Percentiles rank a stretch among this genome's conserved stretches.
phyloP scores from a whole-genome alignment of 2,113 vertebrate genomes.

The Dicrurus megarhynchus region DNA sequence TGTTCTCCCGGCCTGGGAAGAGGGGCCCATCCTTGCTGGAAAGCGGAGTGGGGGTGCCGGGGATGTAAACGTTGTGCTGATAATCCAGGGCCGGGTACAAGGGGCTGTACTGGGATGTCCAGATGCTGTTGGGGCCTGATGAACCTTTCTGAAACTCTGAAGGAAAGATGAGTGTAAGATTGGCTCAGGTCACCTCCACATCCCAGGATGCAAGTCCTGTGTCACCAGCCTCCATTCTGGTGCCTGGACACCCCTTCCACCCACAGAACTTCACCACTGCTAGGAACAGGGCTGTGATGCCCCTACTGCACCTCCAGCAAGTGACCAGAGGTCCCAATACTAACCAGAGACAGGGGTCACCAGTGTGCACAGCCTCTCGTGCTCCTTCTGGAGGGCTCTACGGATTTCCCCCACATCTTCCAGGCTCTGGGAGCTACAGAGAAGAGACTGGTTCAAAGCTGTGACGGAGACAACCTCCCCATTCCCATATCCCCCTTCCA shows the following conservation, averaged over 20 bases:
- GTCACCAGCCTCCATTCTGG: background rate
- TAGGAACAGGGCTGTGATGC: background rate
- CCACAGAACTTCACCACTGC: background rate
- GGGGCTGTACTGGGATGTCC: conserved; percentile 83
- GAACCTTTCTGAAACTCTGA: conserved; percentile 85
- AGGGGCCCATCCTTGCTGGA: conserved; percentile 76
- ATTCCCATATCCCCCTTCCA: background rate
- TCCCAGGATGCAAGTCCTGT: background rate
- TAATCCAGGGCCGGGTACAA: conserved; percentile 81
- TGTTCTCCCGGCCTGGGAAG: conserved; percentile 80
- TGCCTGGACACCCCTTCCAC: background rate
- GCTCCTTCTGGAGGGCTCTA: conserved; percentile 83
- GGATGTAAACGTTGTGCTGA: conserved; percentile 91
- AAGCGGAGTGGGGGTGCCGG: conserved; percentile 83
- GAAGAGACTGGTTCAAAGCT: background rate
- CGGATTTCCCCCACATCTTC: conserved; percentile 80
- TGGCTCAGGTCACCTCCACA: background rate
- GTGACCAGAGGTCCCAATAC: background rate
- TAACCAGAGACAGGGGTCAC: conserved; percentile 83
- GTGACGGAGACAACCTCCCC: background rate
- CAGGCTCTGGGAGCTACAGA: conserved; percentile 86
- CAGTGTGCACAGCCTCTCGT: conserved; percentile 72
- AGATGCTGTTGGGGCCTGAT: conserved; percentile 73
- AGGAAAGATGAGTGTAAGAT: background rate
- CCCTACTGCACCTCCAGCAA: background rate